Percentiles rank a stretch among this genome's conserved stretches.
Conservation (phyloP, 2,113 vertebrate genomes). For the Upupa epops region DNA sequence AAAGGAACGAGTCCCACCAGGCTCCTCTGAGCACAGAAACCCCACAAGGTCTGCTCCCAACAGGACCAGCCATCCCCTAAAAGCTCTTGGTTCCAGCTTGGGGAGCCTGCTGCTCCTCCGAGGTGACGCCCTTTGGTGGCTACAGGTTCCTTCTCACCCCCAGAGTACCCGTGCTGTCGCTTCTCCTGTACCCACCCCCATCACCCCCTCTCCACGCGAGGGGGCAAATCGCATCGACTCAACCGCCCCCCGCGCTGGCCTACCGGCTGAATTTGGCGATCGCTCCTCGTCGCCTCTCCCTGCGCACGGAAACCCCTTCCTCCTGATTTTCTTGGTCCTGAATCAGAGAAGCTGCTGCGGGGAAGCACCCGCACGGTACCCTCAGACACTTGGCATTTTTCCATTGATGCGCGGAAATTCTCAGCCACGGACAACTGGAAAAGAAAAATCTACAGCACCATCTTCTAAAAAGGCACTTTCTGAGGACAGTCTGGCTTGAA, state of each 20-base stretch:
- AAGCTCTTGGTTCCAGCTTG: background rate
- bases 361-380: conserved; percentile 77
- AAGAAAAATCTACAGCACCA: conserved; percentile 90
- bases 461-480: conserved; percentile 99
- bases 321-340: conserved; percentile 75
- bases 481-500: conserved; percentile 81
- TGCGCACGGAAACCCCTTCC: conserved; percentile 55
- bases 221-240: conserved; percentile 1
- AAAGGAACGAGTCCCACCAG: background rate
- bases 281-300: conserved; percentile 43
- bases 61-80: background rate
- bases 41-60: background rate
- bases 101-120: background rate
- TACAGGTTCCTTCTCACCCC: background rate
- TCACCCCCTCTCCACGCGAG: background rate
- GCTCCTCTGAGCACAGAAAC: background rate
- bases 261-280: conserved; percentile 68
- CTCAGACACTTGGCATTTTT: conserved; percentile 83
- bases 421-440: conserved; percentile 76
- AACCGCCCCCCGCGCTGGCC: background rate
- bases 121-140: background rate
- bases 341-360: conserved; percentile 77
- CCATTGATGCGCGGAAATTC: conserved; percentile 64
- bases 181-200: background rate
- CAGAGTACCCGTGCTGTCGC: background rate